Base-by-base conservation (phyloP, 2,797 vertebrate species). In the Loriculus beryllinus region DNA sequence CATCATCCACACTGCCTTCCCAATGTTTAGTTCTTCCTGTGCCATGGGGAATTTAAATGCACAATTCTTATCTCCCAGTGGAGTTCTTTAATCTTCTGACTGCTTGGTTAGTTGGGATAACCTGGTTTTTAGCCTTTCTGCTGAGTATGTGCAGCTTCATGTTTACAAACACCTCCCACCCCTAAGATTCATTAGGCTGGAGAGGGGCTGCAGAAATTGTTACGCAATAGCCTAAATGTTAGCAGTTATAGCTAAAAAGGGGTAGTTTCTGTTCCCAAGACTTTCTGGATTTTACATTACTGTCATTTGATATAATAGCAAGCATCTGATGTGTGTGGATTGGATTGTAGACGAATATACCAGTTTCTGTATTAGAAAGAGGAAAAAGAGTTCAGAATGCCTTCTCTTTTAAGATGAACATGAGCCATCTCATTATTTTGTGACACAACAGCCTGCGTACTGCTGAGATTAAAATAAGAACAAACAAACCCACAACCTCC, bases 391-490 rank as follows among this genome's bases (percentile, higher is more conserved):
- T 69, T 75, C 35, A 63, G 33, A 87, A 60, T 75, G 45, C 48
- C 33, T 78, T 71, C 70, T 88, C 62, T 43, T 82, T 77, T 43
- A 78, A 87, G 72, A 26, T 62, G 78, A 80, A 35, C 31, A 22
- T 78, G 22, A 78, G 60, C n/a, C 4, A 15, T 57, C 45, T 80
- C 22, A 6, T 88, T 64, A 79, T 86, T 95, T 67, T 88, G 71
- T 86, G 79, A 68, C 75, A 70, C 56, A 45, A 9, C 60, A 77
- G 75, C 42, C 45, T 56, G 33, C 2, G 3, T 69, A 39, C 59
- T 48, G 70, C 82, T 82, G 88, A 59, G 71, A 82, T 87, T 68
- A 78, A 77, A 92, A 71, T 85, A 78, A 82, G 60, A 82, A 86
- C 71, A 75, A 93, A 93, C 37, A 1, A 59, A 80, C 54, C 28